phyloP scores from a whole-genome alignment of 2,797 vertebrate species.

The Cercopithecus hamlyni region DNA sequence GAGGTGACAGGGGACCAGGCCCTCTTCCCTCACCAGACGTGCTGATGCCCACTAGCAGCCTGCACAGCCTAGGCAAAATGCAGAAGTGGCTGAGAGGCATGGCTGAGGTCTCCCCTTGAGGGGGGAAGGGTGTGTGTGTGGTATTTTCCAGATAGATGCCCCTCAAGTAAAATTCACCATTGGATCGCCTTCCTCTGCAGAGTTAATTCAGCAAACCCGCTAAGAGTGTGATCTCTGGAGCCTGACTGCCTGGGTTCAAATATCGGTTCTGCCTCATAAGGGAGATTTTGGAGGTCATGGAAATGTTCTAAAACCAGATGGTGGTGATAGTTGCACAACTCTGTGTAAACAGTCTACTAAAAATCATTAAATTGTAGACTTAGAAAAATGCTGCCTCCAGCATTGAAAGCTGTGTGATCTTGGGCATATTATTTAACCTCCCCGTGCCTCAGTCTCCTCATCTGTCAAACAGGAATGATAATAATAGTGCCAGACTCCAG shows the following conservation, averaged over 20 bases:
- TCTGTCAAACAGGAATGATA: not conserved
- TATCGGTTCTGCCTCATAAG: not conserved
- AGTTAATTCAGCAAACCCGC: not conserved
- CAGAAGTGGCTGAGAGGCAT: not conserved
- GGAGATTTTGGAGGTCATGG: not conserved
- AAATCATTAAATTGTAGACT: not conserved
- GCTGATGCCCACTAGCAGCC: not conserved
- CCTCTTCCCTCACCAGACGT: not conserved
- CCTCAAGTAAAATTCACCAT: not conserved
- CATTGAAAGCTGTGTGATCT: not conserved
- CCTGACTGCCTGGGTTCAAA: not conserved
- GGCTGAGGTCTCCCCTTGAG: not conserved
- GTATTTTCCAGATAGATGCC: not conserved
- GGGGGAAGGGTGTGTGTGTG: not conserved
- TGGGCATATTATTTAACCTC: not conserved
- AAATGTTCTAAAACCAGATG: not conserved
- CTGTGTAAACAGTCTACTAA: not conserved
- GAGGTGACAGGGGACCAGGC: not conserved
- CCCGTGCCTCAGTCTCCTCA: not conserved
- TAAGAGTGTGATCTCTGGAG: not conserved
- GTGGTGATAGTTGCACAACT: not conserved
- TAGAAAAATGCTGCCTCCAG: not conserved
- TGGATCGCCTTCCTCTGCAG: not conserved
- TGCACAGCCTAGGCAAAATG: not conserved
- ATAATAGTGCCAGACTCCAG: not conserved